Evolutionary conservation across 2,113 vertebrate species (phyloP), one percentile per base, ranked within the genome.

Genomic region (Sinocyclocheilus grahami): DNA sequence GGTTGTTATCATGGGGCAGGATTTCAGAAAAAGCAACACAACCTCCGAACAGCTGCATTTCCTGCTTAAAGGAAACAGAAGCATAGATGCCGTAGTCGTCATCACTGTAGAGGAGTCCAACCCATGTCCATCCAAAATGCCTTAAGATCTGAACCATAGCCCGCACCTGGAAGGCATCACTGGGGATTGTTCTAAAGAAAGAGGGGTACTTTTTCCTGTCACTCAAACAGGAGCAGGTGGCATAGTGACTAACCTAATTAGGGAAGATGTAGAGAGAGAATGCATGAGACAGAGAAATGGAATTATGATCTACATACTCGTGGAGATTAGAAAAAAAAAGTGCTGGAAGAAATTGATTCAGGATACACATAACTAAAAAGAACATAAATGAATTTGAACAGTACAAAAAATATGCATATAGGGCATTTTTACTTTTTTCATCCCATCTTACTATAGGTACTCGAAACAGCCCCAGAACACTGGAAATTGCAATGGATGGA

Each of bases 401-500:
- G 37, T 13, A 11, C 10, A 42, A 42, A n/a, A 33, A 79, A 85
- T 87, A 69, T 30, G 42, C 37, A 58, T 6, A 37, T 37, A 71
- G 67, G 20, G 14, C 30, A 74, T 46, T 74, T 74, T 74, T 74
- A 74, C 71, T 74, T 74, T 74, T 74, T 74, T 74, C 39, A 46
- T 74, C 20, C 37, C 37, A 20, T 89, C 88, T 85, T 87, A 92
- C 92, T 78, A 92, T 85, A 51, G 92, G 92, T 3, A 93, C 30
- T 58, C 69, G 84, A 79, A 87, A 92, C 72, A 92, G 85, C 22
- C 93, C 90, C 82, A 92, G 74, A 2, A 90, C 78, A 42, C 82
- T 90, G 16, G 92, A 92, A 48, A 91, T 88, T 13, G 92, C 90
- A 39, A 93, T 92, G 60, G 92, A 88, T 65, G 75, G 75, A 27